Percentiles rank a stretch among this genome's conserved stretches.
phyloP scores from a whole-genome alignment of 2,797 vertebrate genomes.

The Erethizon dorsatum region DNA sequence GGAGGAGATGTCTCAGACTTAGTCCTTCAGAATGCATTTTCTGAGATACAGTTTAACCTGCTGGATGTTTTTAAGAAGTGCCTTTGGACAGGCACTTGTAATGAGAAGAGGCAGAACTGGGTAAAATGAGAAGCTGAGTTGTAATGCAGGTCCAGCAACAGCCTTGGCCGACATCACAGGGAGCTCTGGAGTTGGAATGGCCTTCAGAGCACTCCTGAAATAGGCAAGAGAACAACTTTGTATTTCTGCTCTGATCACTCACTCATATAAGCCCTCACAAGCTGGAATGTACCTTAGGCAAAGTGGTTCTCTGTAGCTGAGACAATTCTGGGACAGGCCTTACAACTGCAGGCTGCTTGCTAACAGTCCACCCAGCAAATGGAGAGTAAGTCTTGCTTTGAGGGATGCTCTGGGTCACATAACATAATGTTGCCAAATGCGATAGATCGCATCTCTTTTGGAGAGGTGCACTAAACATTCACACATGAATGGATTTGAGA shows the following conservation, averaged over 20 bases:
- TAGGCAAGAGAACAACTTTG: background rate
- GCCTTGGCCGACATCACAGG: background rate
- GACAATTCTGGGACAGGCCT: background rate
- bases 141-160: background rate
- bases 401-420: background rate
- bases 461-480: background rate
- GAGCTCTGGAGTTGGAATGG: background rate
- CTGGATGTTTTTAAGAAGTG: background rate
- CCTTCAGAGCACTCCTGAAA: conserved; percentile 1
- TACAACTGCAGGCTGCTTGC: background rate
- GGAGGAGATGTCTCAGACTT: background rate
- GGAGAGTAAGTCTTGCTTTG: background rate
- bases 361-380: background rate
- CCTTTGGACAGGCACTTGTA: background rate
- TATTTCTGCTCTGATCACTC: background rate
- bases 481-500: conserved; percentile 4
- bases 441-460: background rate
- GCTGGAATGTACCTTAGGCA: background rate
- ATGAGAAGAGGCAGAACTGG: background rate
- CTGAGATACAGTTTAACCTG: background rate
- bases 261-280: background rate
- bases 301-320: background rate
- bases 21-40: background rate
- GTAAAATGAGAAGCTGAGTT: background rate
- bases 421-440: background rate